These are phyloP conservation scores for Sebastes fasciatus DNA, from an alignment of 2,113 vertebrate genomes.

Conservation along the genomic window DNA sequence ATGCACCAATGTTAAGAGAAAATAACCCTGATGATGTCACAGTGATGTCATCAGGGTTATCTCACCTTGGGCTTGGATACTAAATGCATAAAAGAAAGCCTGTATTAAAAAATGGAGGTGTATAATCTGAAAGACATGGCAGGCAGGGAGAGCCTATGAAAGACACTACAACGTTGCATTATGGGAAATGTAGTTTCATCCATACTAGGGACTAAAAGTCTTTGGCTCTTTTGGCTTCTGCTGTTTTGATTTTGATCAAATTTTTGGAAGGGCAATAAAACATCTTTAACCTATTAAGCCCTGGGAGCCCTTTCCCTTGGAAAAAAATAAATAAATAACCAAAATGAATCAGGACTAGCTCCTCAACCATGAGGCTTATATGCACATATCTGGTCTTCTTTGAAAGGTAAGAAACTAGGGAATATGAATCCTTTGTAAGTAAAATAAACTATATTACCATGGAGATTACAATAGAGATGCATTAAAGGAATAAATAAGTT, in stretches of 20 bases:
- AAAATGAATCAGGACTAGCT: too few species aligned
- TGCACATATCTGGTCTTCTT: too few species aligned
- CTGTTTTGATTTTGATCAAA: neutral
- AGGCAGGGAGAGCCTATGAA: neutral
- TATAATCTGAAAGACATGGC: neutral
- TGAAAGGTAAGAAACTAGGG: too few species aligned
- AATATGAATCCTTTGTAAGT: too few species aligned
- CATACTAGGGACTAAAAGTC: neutral
- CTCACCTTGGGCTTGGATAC: neutral
- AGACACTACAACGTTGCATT: neutral
- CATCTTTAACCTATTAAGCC: too few species aligned
- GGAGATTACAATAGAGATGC: too few species aligned
- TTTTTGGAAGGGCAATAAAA: neutral
- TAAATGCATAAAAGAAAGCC: neutral
- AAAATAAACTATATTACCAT: too few species aligned
- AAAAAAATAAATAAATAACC: neutral
- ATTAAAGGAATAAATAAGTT: too few species aligned
- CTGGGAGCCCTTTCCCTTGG: neutral
- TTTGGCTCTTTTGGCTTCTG: neutral
- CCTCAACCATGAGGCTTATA: too few species aligned
- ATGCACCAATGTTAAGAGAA: neutral
- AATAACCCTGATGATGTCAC: neutral
- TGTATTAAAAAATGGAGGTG: neutral
- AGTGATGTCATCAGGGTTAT: slow-evolving; percentile 7
- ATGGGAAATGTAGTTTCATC: neutral